Base-by-base conservation (phyloP, 2,888 invertebrate species). In the Phaonia tiefii region DNA sequence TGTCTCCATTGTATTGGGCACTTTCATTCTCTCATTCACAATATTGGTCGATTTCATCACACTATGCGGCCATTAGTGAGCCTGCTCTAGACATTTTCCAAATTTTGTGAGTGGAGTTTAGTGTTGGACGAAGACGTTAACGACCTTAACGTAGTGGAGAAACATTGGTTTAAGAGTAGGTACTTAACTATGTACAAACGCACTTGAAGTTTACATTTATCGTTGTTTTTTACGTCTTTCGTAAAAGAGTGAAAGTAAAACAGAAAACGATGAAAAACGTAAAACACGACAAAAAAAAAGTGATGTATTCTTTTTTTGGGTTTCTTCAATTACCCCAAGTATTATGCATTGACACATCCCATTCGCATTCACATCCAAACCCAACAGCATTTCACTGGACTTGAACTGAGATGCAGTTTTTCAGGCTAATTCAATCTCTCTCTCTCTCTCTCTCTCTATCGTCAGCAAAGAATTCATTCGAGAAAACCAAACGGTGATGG, bases 221-320 rank as follows among this genome's bases (percentile, higher is more conserved):
- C 11, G 51, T 22, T 22, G 3, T 37, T 60, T 37, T 60, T 20
- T 56, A 15, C 10, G 37, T 39, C 26, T 60, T 58, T 58, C 37
- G 37, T 58, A 58, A 63, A 39, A 42, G 42, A 63, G 60, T 60
- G 60, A 60, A 60, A 60, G 60, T 60, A 63, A 42, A 63, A 63
- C 63, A 39, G 42, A 63, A 42, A 63, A 42, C 5, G 17, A 63
- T 42, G 13, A 63, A 63, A 39, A 15, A 15, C 60, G 10, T 37
- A 60, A 5, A 31, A 31, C 31, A 31, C 31, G 31, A 31, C 31
- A 8, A 39, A 20, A 63, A 63, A 22, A 13, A 63, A 63, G 42
- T 63, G 10, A 39, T 63, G 42, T 63, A 39, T 17, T 63, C 22
- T 5, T 31, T 31, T 31, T 31, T 31, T 3, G 3, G 8, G 8